These are phyloP conservation scores for Xylocampa areola DNA, from an alignment of 2,888 invertebrate genomes.

Conservation along the genomic window DNA sequence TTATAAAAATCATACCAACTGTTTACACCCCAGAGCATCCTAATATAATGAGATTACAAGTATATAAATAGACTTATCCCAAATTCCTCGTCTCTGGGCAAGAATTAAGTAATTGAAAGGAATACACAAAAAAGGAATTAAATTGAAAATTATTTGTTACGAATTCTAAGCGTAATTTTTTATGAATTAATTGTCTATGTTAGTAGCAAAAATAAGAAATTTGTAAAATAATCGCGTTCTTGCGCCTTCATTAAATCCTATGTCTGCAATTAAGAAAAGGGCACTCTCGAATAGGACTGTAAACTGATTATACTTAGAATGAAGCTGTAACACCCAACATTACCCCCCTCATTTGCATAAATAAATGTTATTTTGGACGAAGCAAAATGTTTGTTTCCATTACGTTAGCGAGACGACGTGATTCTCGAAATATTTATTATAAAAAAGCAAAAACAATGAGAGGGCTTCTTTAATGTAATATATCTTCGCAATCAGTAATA, in stretches of 20 bases:
- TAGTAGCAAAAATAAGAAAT: constrained; percentile 62
- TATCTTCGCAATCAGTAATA: constrained; percentile 25
- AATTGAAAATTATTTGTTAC: constrained; percentile 16
- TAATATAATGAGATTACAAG: constrained; percentile 21
- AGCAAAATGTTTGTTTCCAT: constrained; percentile 72
- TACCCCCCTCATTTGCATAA: constrained; percentile 78
- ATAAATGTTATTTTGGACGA: constrained; percentile 75
- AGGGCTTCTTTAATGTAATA: constrained; percentile 17
- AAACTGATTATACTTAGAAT: constrained; percentile 82
- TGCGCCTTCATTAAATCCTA: constrained; percentile 79
- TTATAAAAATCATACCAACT: constrained; percentile 6
- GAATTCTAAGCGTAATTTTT: constrained; percentile 19
- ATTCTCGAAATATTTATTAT: constrained; percentile 50
- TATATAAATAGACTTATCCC: constrained; percentile 15
- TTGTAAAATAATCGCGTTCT: constrained; percentile 75
- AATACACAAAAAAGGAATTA: constrained; percentile 14
- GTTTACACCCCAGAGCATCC: constrained; percentile 1
- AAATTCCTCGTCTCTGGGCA: constrained; percentile 6
- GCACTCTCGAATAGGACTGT: constrained; percentile 66
- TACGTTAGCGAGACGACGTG: constrained; percentile 57
- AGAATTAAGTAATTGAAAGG: constrained; percentile 19
- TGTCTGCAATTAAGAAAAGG: constrained; percentile 76
- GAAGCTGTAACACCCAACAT: constrained; percentile 80
- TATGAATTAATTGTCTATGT: constrained; percentile 21
- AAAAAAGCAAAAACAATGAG: constrained; percentile 31